Base-by-base conservation (phyloP, 2,113 vertebrate genomes). In the Archilochus colubris region DNA sequence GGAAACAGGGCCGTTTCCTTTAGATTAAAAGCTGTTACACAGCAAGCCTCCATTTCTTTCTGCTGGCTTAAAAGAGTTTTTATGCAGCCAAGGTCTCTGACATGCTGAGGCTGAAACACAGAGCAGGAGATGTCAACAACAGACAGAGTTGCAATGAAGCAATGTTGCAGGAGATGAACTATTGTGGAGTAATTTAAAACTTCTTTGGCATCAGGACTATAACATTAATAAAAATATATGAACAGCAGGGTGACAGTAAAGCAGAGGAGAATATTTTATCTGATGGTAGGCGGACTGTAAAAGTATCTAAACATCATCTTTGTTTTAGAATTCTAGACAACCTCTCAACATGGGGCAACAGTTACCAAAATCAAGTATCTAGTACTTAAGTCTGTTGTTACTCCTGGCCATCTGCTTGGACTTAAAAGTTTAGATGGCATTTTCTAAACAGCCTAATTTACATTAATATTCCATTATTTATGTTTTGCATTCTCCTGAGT, bases 1-100 rank as follows among this genome's bases (percentile, higher is more conserved):
- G 96, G 96, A 96, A 97, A 93, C 78, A 68, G 82, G 91, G 89
- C 89, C 13, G 14, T 59, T 96, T 95, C 95, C 94, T 96, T 96
- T 88, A 91, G 78, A 74, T 57, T 89, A 76, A 87, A 94, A 86
- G 88, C 96, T 96, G 88, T 87, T 92, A 46, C 75, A 82, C 87
- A 68, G 86, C 91, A 88, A 96, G 53, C 55, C 50, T 81, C 73
- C 61, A 80, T 75, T 94, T 59, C 70, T 85, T 75, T 84, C 92
- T 95, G 95, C 88, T 90, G 78, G 81, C 87, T 64, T 69, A 38
- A 36, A 73, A 1, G 43, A 48, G 82, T 58, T 69, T 44, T 73
- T 5, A 33, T 13, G 48, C 78, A 81, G 76, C 48, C 33, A 17
- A 28, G 38, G 58, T 46, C 84, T 77, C 57, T 5, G 9, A 4